phyloP scores from a whole-genome alignment of 2,888 invertebrate genomes.

The Adelphocoris suturalis region DNA sequence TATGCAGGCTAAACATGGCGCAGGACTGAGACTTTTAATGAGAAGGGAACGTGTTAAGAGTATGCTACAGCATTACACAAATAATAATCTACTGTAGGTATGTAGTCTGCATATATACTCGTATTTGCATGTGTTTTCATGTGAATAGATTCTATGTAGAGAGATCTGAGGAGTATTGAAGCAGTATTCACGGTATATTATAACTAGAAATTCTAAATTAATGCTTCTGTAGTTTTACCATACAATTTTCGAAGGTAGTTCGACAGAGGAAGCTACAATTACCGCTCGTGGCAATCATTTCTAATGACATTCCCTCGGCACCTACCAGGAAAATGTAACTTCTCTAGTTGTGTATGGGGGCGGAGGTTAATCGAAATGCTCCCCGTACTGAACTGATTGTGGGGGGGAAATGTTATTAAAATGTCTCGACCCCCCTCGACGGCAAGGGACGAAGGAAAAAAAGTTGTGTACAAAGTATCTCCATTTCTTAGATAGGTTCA shows the following conservation, averaged over 20 bases:
- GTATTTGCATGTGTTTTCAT: too few relatives aligned
- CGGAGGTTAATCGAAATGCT: too few relatives aligned
- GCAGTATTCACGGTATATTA: too few relatives aligned
- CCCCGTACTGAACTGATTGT: conserved; percentile 26
- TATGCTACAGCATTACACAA: too few relatives aligned
- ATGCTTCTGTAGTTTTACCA: background rate
- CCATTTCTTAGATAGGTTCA: conserved; percentile 59
- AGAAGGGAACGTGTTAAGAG: too few relatives aligned
- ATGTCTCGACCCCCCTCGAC: background rate
- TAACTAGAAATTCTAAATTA: too few relatives aligned
- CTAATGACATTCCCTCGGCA: background rate
- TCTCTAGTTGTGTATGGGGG: background rate
- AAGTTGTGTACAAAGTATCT: conserved; percentile 59
- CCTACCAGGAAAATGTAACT: background rate
- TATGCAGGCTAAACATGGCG: too few relatives aligned
- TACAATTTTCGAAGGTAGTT: background rate
- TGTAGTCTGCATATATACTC: too few relatives aligned
- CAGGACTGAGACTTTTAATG: too few relatives aligned
- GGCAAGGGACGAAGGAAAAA: background rate
- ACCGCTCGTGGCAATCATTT: background rate
- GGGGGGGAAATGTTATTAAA: conserved; percentile 51
- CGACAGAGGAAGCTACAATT: background rate
- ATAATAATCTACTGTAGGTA: too few relatives aligned
- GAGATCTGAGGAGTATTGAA: too few relatives aligned
- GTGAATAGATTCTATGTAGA: too few relatives aligned